Evolutionary conservation across 2,888 invertebrate species (phyloP), one percentile per base, ranked within the genome.

Genomic region (Lasioglossum malachurum): DNA sequence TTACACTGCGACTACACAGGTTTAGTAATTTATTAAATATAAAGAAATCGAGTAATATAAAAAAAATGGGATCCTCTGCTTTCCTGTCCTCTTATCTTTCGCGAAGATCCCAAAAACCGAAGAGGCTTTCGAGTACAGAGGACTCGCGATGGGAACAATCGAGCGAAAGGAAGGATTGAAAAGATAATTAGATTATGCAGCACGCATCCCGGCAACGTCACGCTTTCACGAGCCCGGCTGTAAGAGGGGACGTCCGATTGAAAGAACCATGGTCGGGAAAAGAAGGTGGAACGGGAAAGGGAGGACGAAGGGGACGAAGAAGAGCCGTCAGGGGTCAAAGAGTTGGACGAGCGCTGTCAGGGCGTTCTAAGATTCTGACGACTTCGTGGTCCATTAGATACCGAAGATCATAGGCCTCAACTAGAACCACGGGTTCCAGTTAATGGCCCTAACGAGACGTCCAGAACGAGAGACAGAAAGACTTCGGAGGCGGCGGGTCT

Each of bases 361-460:
- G 82, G 69, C 67, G 78, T 84, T 91, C 83, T 82, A 87, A 90
- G 60, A 57, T 84, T 90, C 90, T 90, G 92, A 92, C 80, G 89
- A 91, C 82, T 88, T 80, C 73, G 80, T 76, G 86, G 81, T 86
- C 90, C 89, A 93, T 91, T 90, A 91, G 89, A 91, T 91, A 88
- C 75, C 88, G 87, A 92, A 89, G 90, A 93, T 93, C 91, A 90
- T 88, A 87, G 90, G 81, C 85, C 82, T 88, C 64, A 71, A 73
- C 71, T 80, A 77, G 76, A 88, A 46, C 76, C 72, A 79, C 81
- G 82, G 88, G 88, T 78, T 88, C 88, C 83, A 90, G 84, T 89
- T 91, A 92, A 91, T 92, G 87, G 87, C 83, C 78, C 87, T 92
- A 93, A 93, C 91, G 89, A 92, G 91, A 91, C 82, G 84, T 75